A percentile compares a stretch with the other conserved stretches of the same genome.
These are phyloP conservation scores for Pseudomugil tenellus DNA, from an alignment of 2,797 vertebrate genomes.

Conservation along the genomic window DNA sequence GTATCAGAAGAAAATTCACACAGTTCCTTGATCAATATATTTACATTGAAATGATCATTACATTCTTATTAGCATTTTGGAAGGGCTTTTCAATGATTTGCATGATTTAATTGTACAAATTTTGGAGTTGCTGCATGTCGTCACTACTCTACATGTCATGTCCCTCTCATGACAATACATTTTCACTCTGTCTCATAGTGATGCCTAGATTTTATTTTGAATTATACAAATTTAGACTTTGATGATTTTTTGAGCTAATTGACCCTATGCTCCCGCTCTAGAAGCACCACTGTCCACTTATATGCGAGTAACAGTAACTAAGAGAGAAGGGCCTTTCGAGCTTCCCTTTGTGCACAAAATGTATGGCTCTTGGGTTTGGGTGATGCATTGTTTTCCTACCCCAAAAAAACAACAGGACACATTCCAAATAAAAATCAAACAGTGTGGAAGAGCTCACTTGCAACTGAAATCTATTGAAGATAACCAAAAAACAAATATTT, in stretches of 20 bases:
- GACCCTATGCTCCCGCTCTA: too few relatives aligned
- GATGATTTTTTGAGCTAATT: neutral
- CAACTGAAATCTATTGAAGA: too few relatives aligned
- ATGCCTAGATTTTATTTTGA: neutral
- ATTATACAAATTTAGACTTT: neutral
- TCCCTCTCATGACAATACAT: constrained; percentile 21
- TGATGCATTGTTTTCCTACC: too few relatives aligned
- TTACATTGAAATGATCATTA: neutral
- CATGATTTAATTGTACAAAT: constrained; percentile 19
- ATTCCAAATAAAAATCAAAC: too few relatives aligned
- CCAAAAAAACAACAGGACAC: too few relatives aligned
- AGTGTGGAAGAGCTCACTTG: too few relatives aligned
- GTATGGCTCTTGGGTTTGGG: too few relatives aligned
- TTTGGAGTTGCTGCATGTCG: constrained; percentile 23
- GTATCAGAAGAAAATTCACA: constrained; percentile 75
- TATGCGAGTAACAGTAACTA: too few relatives aligned
- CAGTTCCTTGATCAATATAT: neutral
- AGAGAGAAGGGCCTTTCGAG: too few relatives aligned
- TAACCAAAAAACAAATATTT: too few relatives aligned
- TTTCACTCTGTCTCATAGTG: neutral
- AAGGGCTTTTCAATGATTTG: neutral
- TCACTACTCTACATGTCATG: constrained; percentile 33
- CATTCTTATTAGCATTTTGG: neutral
- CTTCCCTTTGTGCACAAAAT: too few relatives aligned
- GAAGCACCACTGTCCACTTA: too few relatives aligned